Base-by-base conservation (phyloP, 2,113 vertebrate genomes). In the Porphyrio hochstetteri region DNA sequence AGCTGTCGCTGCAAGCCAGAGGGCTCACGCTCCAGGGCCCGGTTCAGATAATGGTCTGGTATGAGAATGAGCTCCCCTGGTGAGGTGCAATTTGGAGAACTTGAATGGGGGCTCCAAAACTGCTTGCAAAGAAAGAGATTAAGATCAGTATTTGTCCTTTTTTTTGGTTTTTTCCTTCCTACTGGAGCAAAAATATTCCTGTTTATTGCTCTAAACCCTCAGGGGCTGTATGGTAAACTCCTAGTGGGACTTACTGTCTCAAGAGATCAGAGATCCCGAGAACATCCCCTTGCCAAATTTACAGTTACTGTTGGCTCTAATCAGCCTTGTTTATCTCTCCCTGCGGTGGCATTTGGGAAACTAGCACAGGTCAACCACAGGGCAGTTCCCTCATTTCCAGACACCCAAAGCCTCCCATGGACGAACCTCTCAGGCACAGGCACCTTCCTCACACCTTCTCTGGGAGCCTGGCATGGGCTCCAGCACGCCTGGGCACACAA, bases 241-340 rank as follows among this genome's bases (percentile, higher is more conserved):
- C 77, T 77, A 93, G 89, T 1, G 64, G 94, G 93, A 95, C 78
- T 78, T 35, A 31, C 53, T 29, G 84, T 95, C 96, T 95, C 94
- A 65, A 23, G 95, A 95, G 91, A 96, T 97, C 95, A 97, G 86
- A 97, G 89, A 72, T 95, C 81, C 81, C 5, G 9, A 92, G 89
- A 92, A 60, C 42, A 92, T 82, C 81, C 65, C 70, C 48, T 68
- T 95, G 95, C 94, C 94, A 96, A 95, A 82, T 86, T 74, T 77
- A 84, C 63, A 46, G 82, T 93, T 85, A 57, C 78, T n/a, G 2
- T 38, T 76, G 42, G 16, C 68, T 78, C 74, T 91, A 84, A 95
- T 93, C 93, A 93, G 74, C 52, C 86, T 33, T 83, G 65, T 88
- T 95, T 88, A 91, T 95, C 77, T 92, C 76, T 75, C 69, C 91